Conservation (phyloP, 2,888 invertebrate species). For the Drosophila subquinaria region DNA sequence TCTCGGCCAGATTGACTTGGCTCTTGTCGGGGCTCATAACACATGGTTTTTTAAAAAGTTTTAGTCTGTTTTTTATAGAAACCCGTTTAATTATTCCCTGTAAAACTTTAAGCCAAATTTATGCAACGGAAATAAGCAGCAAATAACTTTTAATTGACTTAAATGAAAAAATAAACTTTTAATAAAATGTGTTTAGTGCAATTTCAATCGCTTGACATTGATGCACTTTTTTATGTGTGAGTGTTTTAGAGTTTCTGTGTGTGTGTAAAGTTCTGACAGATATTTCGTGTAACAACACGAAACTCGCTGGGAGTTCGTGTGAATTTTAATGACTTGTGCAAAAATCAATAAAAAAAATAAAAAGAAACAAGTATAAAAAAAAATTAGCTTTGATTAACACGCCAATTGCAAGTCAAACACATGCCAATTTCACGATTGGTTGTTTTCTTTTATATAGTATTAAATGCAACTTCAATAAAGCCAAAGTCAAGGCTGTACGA, state of each 20-base stretch:
- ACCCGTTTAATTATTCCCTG: conserved; percentile 42
- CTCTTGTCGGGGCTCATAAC: conserved; percentile 4
- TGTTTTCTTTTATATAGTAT: not conserved
- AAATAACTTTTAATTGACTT: conserved; percentile 8
- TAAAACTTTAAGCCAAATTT: conserved; percentile 16
- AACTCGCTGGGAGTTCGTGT: conserved; percentile 50
- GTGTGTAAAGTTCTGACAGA: conserved; percentile 50
- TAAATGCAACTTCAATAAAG: not conserved
- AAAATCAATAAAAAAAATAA: conserved; percentile 68
- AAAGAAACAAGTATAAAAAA: conserved; percentile 12
- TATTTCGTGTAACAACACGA: conserved; percentile 58
- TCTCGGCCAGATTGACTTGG: conserved; percentile 34
- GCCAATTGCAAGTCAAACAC: conserved; percentile 37
- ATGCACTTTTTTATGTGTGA: conserved; percentile 17
- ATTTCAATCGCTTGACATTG: conserved; percentile 44
- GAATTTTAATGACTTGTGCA: conserved; percentile 56
- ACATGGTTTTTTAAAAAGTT: conserved; percentile 2
- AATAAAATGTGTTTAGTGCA: conserved; percentile 44
- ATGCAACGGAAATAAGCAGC: conserved; percentile 17
- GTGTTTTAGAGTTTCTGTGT: not conserved
- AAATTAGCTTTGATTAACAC: conserved; percentile 55
- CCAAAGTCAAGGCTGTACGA: conserved; percentile 12
- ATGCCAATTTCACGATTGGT: conserved; percentile 15
- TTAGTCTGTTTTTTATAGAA: conserved; percentile 14
- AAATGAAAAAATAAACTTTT: conserved; percentile 21